Conservation (phyloP, 2,888 invertebrate species). For the Mellilla xanthometata region DNA sequence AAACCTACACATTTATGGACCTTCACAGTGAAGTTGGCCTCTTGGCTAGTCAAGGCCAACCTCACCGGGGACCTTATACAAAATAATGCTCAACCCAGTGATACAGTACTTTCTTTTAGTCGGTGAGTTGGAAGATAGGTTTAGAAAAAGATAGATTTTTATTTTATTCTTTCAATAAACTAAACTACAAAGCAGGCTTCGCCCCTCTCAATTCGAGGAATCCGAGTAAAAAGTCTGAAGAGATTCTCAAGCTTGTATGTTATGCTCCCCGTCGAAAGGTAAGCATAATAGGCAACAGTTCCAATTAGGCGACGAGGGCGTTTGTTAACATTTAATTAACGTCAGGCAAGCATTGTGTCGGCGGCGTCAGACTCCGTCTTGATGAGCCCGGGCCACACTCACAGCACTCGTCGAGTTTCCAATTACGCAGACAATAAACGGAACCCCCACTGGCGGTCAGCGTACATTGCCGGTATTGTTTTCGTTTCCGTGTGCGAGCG, state of each 20-base stretch:
- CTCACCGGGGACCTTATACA: too few species aligned
- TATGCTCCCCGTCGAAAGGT: conserved; percentile 72
- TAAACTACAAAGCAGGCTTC: conserved; percentile 45
- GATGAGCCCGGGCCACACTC: conserved; percentile 46
- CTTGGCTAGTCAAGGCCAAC: too few species aligned
- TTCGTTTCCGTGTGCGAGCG: conserved; percentile 33
- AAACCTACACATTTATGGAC: too few species aligned
- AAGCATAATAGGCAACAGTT: conserved; percentile 82
- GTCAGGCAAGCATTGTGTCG: conserved; percentile 77
- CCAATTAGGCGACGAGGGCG: conserved; percentile 82
- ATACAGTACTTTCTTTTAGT: too few species aligned
- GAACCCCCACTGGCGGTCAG: conserved; percentile 12
- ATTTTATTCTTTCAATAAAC: not conserved
- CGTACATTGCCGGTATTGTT: conserved; percentile 23
- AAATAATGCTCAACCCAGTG: too few species aligned
- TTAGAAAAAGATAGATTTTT: too few species aligned
- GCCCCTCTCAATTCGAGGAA: conserved; percentile 54
- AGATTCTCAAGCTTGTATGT: conserved; percentile 63
- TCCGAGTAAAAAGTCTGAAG: conserved; percentile 64
- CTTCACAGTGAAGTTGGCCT: too few species aligned
- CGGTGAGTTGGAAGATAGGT: too few species aligned
- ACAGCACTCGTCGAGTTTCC: conserved; percentile 50
- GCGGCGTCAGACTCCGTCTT: conserved; percentile 55
- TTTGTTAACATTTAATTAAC: conserved; percentile 83
- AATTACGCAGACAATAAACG: conserved; percentile 54